Base-by-base conservation (phyloP, 1,140 invertebrate genomes). In the Eumeta japonica region DNA sequence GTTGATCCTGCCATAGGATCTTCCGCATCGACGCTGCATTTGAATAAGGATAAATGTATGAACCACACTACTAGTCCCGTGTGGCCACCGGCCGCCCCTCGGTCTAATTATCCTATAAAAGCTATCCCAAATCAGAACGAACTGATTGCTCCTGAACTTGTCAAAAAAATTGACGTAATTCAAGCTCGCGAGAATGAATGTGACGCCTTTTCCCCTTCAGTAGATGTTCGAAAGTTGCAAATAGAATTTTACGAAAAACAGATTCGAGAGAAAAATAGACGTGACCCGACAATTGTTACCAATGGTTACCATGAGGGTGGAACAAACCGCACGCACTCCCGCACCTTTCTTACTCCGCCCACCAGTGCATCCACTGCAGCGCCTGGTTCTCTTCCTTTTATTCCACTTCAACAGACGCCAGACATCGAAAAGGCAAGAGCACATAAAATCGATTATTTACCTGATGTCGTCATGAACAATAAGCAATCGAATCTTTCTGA, bases 211-310 rank as follows among this genome's bases (percentile, higher is more conserved):
- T 14, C 51, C 1, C 52, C 46, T 0, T 71, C 67, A 45, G 50
- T 75, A 14, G 71, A 77, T 37, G 66, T 72, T 2, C 67, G 71
- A 37, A 55, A 58, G 35, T 41, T 76, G 15, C 75, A 77, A 43
- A 77, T 77, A 37, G 71, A 77, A 45, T 77, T 77, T 44, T 77
- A 77, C 35, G 75, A 77, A 41, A 65, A 60, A 43, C 70, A 75
- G 48, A 72, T 77, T 19, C 55, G 62, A 3, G 62, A 73, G 24
- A 68, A 75, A 37, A 53, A 48, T 24, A 63, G 59, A 20, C 58
- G 54, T 10, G 46, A 56, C 15, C 48, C 52, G 3, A 24, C 20
- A 10, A 17, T 30, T 9, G 46, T 44, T 1, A 50, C 44, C 28
- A 64, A 52, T 20, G 63, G 49, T n/a, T n/a, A n/a, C n/a, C n/a